Evolutionary conservation across 1,140 invertebrate genomes (phyloP).

Genomic region (Meloidogyne chitwoodi): DNA sequence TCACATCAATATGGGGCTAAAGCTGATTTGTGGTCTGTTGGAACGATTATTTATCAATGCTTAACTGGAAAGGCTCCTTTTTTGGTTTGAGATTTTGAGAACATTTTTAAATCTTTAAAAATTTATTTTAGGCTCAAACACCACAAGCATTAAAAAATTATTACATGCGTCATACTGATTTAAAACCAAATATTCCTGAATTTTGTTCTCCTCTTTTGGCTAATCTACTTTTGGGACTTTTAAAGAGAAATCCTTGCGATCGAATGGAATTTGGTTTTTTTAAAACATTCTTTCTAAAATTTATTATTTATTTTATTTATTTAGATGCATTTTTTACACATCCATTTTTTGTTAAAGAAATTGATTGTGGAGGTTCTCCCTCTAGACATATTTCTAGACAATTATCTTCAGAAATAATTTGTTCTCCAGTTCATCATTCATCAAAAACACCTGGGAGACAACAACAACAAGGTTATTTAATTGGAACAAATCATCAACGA

Average conservation of each 20-base stretch:
- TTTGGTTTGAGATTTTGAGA: slow-evolving; percentile 52
- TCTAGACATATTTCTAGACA: slow-evolving; percentile 9
- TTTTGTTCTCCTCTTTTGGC: slow-evolving; percentile 81
- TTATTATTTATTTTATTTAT: slow-evolving; percentile 1
- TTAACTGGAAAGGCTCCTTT: slow-evolving; percentile 96
- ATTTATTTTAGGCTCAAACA: slow-evolving; percentile 73
- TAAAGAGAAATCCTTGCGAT: slow-evolving; percentile 86
- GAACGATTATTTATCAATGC: slow-evolving; percentile 98
- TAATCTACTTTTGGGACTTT: slow-evolving; percentile 77
- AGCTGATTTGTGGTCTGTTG: slow-evolving; percentile 77
- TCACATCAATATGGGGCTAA: slow-evolving; percentile 96
- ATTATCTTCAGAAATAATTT: slow-evolving; percentile 18
- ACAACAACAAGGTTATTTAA: slow-evolving; percentile 2
- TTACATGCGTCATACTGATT: slow-evolving; percentile 92
- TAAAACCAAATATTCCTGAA: slow-evolving; percentile 86
- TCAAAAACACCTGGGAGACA: background rate
- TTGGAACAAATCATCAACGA: background rate
- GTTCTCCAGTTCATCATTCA: background rate
- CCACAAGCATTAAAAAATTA: slow-evolving; percentile 94
- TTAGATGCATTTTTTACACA: slow-evolving; percentile 58
- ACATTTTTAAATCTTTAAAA: background rate
- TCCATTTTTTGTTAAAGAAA: slow-evolving; percentile 42
- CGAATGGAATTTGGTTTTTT: slow-evolving; percentile 77
- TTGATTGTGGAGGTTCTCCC: slow-evolving; percentile 1
- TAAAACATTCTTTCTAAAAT: background rate